Evolutionary conservation across 2,113 vertebrate species (phyloP), one percentile per base, ranked within the genome.

Genomic region (Gymnogyps californianus): DNA sequence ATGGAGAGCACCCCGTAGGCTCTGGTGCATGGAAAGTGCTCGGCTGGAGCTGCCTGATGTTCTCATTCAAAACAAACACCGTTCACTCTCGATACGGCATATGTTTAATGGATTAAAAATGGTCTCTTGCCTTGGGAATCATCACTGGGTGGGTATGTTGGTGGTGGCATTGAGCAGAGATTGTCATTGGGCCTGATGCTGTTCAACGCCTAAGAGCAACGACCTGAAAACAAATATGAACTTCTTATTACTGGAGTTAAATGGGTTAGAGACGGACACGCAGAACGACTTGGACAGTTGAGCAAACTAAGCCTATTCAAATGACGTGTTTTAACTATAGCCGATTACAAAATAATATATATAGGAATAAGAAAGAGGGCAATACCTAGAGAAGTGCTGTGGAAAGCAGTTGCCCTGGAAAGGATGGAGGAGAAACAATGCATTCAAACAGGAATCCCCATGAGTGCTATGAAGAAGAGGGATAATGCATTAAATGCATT

Each of bases 31-130:
- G 49, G 61, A n/a, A 34, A n/a, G 25, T 13, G 31, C 54, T 36
- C 3, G 10, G 36, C 36, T 67, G 67, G 26, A 49, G 42, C 69
- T 49, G 51, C 36, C n/a, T 4, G 25, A 20, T 0, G 25, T 49
- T 57, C 51, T 57, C 2, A 1, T 49, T 65, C 20, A 25, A 25
- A 49, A 29, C 14, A 9, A 55, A 10, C n/a, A 2, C 34, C 7
- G 1, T n/a, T 70, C 2, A 0, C 32, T 46, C 9, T 36, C 46
- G 3, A 9, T 10, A 3, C 10, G 9, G 16, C 13, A 4, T 6
- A 2, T 4, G 24, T 65, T 64, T 31, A 32, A 49, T 8, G 32
- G 51, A 11, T 51, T 74, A 26, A 65, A 49, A 74, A 36, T 51
- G 4, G 20, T 10, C 29, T 31, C 6, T 32, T 57, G 31, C 26